Percentiles rank a stretch among this genome's conserved stretches.
These are phyloP conservation scores for Ceyx erithaca DNA, from an alignment of 2,797 vertebrate species.

Conservation along the genomic window DNA sequence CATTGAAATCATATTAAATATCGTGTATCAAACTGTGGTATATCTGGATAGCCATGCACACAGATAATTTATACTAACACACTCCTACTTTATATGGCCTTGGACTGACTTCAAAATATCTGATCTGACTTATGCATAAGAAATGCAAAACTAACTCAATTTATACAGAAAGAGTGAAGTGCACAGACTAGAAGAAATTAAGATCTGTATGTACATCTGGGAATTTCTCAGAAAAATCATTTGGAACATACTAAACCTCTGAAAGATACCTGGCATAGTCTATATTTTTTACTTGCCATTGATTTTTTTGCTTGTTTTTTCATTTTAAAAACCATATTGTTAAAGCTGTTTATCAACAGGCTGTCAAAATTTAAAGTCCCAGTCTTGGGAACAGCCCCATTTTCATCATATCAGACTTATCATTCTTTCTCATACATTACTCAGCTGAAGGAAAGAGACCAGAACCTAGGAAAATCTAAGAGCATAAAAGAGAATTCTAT, in stretches of 20 bases:
- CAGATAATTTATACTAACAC: background rate
- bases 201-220: background rate
- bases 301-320: background rate
- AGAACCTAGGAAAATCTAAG: background rate
- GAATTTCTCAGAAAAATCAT: background rate
- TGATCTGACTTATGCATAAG: accelerated
- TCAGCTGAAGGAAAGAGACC: background rate
- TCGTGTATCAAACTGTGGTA: background rate
- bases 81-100: background rate
- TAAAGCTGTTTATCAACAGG: background rate
- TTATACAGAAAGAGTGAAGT: background rate
- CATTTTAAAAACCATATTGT: background rate
- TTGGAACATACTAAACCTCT: background rate
- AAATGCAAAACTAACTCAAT: background rate
- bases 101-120: background rate
- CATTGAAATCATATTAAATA: background rate
- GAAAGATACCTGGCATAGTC: background rate
- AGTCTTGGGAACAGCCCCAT: background rate
- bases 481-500: background rate
- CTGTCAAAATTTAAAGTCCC: background rate
- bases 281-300: background rate
- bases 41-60: background rate
- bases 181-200: background rate
- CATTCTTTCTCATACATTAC: background rate
- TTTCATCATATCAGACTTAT: background rate